Evolutionary conservation across 2,113 vertebrate species (phyloP).

Genomic region (Hipposideros armiger): DNA sequence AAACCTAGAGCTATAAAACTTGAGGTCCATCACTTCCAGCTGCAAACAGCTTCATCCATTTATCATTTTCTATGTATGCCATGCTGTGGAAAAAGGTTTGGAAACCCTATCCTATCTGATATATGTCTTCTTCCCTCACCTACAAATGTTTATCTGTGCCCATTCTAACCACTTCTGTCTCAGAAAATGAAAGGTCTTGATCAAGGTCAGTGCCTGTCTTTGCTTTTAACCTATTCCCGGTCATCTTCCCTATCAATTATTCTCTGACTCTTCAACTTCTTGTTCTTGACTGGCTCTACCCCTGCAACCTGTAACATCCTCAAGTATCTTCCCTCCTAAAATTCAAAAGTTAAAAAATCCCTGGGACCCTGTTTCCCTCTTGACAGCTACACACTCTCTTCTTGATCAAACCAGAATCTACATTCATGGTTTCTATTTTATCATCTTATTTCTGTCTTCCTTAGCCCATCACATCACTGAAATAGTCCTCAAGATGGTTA

Average conservation of each 20-base stretch:
- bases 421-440: not conserved
- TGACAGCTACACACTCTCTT: not conserved
- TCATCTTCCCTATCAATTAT: not conserved
- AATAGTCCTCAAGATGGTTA: not conserved
- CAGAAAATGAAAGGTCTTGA: constrained; percentile 2
- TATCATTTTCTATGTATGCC: constrained; percentile 18
- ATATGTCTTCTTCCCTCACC: not conserved
- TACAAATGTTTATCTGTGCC: not conserved
- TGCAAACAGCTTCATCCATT: constrained; percentile 16
- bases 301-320: not conserved
- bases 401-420: not conserved
- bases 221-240: not conserved
- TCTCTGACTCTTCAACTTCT: not conserved
- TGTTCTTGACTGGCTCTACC: not conserved
- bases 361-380: not conserved
- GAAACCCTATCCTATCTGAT: not conserved
- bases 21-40: not conserved
- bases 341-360: not conserved
- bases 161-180: not conserved
- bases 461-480: not conserved
- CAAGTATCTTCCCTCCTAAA: not conserved
- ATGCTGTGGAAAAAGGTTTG: not conserved
- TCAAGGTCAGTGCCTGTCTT: not conserved
- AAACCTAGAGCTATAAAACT: constrained; percentile 11
- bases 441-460: not conserved